Percentiles rank a stretch among this genome's conserved stretches.
phyloP scores from a whole-genome alignment of 2,113 vertebrate species.

The Cynocephalus volans region DNA sequence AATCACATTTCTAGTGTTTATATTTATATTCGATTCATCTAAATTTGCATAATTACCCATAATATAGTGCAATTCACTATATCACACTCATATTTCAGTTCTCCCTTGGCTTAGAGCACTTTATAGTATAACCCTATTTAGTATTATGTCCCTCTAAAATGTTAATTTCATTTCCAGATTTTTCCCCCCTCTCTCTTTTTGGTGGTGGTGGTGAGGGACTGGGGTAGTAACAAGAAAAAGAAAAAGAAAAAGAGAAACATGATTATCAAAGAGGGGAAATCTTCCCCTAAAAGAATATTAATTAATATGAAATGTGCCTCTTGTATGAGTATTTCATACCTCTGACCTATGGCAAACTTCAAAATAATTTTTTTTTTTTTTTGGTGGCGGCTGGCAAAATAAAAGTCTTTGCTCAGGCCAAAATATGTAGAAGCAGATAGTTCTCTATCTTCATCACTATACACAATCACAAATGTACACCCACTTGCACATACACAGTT shows the following conservation, averaged over 20 bases:
- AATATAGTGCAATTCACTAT: not conserved
- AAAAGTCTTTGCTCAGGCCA: conserved; percentile 24
- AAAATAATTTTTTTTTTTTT: not conserved
- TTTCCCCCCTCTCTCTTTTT: not conserved
- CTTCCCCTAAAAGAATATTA: not conserved
- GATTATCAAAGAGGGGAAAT: conserved; percentile 29
- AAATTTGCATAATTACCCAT: conserved; percentile 18
- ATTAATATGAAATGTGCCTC: conserved; percentile 1
- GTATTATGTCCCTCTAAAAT: conserved; percentile 1
- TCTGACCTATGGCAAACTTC: conserved; percentile 15
- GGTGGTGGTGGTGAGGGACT: not conserved
- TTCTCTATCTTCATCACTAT: not conserved
- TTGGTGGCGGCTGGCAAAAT: not conserved
- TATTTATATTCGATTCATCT: not conserved
- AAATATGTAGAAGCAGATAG: not conserved
- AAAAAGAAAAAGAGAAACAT: conserved; percentile 33
- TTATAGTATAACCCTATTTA: not conserved
- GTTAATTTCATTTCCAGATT: not conserved
- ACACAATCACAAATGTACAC: not conserved
- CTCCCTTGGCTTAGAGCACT: not conserved
- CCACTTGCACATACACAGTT: not conserved
- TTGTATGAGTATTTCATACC: not conserved
- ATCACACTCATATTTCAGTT: not conserved
- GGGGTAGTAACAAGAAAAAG: not conserved
- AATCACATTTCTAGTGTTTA: conserved; percentile 38